phyloP scores from a whole-genome alignment of 2,888 invertebrate species.

The Bellardia bayeri region DNA sequence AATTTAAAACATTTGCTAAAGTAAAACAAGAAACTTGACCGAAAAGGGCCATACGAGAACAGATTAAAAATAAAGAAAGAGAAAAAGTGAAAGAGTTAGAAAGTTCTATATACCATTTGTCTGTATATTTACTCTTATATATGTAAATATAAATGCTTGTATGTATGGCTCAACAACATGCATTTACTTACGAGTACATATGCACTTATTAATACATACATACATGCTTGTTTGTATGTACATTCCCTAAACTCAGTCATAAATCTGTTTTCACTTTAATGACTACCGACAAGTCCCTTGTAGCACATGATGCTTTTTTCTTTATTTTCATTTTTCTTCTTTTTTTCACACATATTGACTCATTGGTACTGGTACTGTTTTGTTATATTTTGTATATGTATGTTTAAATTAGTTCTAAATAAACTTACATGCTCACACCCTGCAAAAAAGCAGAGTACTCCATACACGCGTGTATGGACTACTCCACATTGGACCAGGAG shows the following conservation, averaged over 20 bases:
- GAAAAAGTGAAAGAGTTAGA: not conserved
- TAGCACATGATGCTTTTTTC: slow-evolving; percentile 30
- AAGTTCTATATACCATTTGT: not conserved
- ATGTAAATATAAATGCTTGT: slow-evolving; percentile 1
- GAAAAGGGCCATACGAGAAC: not conserved
- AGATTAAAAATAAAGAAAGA: not conserved
- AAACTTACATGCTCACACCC: not conserved
- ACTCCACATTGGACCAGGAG: no score
- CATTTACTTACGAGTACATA: not conserved
- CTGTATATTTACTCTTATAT: not conserved
- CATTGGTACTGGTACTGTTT: not conserved
- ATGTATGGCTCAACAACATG: not conserved
- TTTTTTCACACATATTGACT: not conserved
- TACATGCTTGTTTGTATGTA: not conserved
- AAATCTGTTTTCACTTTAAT: slow-evolving; percentile 62
- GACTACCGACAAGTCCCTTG: slow-evolving; percentile 55
- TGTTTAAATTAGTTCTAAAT: slow-evolving; percentile 2
- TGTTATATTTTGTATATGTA: not conserved
- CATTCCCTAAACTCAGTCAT: slow-evolving; percentile 43
- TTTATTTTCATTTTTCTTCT: slow-evolving; percentile 9
- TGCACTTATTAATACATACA: not conserved
- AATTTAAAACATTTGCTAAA: slow-evolving; percentile 46
- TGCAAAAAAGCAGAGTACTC: no score
- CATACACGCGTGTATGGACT: no score
- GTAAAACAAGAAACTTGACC: slow-evolving; percentile 7